Conservation (phyloP, 2,113 vertebrate species). For the Psammodynastes pulverulentus region DNA sequence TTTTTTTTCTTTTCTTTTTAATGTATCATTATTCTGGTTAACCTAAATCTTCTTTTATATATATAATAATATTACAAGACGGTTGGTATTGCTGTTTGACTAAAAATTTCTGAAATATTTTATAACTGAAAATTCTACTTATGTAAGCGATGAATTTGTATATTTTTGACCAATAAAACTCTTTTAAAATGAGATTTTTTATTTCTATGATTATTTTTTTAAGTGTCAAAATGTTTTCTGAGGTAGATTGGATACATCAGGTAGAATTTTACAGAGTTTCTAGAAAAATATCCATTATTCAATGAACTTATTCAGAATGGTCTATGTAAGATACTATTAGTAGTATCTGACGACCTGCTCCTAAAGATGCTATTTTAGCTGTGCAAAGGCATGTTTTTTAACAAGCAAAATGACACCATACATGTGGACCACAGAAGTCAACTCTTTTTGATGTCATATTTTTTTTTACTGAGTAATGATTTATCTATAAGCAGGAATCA, state of each 20-base stretch:
- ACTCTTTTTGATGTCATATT: background rate
- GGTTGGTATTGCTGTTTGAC: too few species aligned
- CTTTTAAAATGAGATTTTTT: background rate
- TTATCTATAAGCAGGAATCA: background rate
- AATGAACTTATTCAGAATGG: background rate
- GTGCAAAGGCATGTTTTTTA: background rate
- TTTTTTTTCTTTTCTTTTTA: too few species aligned
- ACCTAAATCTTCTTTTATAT: too few species aligned
- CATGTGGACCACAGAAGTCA: background rate
- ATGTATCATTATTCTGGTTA: too few species aligned
- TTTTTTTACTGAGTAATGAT: background rate
- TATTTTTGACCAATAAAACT: too few species aligned
- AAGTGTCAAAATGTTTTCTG: background rate
- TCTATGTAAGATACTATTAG: background rate
- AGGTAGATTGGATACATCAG: background rate
- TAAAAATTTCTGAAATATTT: too few species aligned
- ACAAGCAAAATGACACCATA: background rate
- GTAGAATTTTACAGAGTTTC: background rate
- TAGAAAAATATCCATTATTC: background rate
- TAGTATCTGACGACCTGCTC: background rate
- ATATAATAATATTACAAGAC: too few species aligned
- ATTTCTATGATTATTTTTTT: background rate
- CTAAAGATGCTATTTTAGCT: background rate
- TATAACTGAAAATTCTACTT: too few species aligned
- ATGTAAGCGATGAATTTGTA: too few species aligned